Conservation (phyloP, 2,797 vertebrate species). For the Gallinago stenura region DNA sequence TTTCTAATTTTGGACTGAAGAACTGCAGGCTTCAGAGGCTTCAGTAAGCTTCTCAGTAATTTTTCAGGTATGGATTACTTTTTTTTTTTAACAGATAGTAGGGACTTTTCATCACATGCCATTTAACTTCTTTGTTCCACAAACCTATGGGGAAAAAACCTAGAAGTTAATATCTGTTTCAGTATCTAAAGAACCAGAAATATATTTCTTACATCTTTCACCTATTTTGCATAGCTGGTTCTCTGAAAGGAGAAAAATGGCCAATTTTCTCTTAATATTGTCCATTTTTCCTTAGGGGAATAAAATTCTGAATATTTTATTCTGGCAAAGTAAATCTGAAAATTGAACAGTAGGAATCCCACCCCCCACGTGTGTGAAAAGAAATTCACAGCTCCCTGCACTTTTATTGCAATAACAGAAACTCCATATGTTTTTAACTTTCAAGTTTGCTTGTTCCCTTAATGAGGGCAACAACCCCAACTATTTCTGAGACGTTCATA, state of each 20-base stretch:
- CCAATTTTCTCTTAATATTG: background rate
- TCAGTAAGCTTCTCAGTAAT: background rate
- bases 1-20: background rate
- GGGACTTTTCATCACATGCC: background rate
- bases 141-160: background rate
- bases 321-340: background rate
- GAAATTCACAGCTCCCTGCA: background rate
- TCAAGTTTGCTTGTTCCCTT: background rate
- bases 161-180: background rate
- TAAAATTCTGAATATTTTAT: background rate
- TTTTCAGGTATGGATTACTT: background rate
- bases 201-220: background rate
- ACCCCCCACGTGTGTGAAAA: background rate
- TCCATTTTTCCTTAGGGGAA: background rate
- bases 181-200: background rate
- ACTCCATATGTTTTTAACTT: slow-evolving; percentile 13
- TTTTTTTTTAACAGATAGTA: background rate
- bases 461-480: background rate
- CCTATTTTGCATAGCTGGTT: background rate
- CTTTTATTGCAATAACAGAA: background rate
- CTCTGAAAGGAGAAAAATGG: background rate
- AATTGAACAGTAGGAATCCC: slow-evolving; percentile 24
- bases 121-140: background rate
- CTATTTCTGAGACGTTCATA: background rate
- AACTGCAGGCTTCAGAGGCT: background rate